Evolutionary conservation across 2,888 invertebrate genomes (phyloP).

Genomic region (Cactoblastis cactorum): DNA sequence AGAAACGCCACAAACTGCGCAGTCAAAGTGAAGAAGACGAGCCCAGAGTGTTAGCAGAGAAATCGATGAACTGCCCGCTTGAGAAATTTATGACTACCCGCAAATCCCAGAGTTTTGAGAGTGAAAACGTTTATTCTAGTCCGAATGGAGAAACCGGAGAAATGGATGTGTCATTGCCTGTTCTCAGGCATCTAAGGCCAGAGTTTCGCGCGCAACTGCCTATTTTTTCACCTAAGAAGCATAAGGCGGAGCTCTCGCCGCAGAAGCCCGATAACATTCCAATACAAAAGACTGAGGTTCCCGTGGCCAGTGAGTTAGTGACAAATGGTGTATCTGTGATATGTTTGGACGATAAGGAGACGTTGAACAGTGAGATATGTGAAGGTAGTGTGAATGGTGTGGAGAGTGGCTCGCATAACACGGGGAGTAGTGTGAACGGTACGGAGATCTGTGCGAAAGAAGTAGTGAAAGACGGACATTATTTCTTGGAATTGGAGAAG

Average conservation of each 20-base stretch:
- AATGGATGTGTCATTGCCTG: constrained; percentile 80
- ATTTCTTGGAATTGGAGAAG: constrained; percentile 87
- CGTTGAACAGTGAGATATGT: constrained; percentile 27
- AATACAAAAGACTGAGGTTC: constrained; percentile 50
- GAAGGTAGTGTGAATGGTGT: constrained; percentile 39
- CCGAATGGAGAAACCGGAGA: constrained; percentile 43
- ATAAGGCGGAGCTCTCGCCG: constrained; percentile 55
- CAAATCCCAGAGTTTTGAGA: constrained; percentile 45
- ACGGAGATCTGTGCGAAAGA: constrained; percentile 37
- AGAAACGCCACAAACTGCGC: constrained; percentile 75
- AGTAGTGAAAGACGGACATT: constrained; percentile 85
- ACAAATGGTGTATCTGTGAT: constrained; percentile 66
- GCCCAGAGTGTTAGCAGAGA: constrained; percentile 59
- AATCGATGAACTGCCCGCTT: constrained; percentile 53
- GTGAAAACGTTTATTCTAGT: constrained; percentile 44
- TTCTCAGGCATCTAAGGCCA: constrained; percentile 89
- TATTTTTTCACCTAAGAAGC: constrained; percentile 81
- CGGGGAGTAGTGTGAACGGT: constrained; percentile 40
- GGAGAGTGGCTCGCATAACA: constrained; percentile 25
- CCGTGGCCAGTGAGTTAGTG: constrained; percentile 33
- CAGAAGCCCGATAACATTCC: constrained; percentile 60
- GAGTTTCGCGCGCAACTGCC: constrained; percentile 92
- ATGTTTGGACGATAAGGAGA: constrained; percentile 45
- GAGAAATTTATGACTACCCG: constrained; percentile 50
- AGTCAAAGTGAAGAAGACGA: constrained; percentile 63